Evolutionary conservation across 2,797 vertebrate genomes (phyloP).

Genomic region (Pseudochaenichthys georgianus): DNA sequence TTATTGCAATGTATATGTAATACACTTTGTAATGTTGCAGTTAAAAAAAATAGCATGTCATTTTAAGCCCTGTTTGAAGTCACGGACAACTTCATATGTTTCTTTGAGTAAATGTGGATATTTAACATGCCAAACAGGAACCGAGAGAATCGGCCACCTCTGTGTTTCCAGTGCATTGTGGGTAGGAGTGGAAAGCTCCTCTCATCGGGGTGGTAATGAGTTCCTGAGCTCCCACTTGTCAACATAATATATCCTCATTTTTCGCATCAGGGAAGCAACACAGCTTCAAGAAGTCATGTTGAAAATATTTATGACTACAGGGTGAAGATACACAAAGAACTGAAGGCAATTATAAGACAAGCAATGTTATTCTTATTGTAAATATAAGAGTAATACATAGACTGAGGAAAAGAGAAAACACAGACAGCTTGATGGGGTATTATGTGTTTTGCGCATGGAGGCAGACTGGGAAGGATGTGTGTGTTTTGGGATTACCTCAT

Average conservation of each 20-base stretch:
- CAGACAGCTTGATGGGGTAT: constrained; percentile 47
- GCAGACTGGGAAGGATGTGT: constrained; percentile 66
- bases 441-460: constrained; percentile 53
- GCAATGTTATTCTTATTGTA: not conserved
- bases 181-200: constrained; percentile 60
- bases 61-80: not conserved
- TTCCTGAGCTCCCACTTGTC: constrained; percentile 69
- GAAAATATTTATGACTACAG: constrained; percentile 20
- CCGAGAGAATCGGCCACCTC: constrained; percentile 29
- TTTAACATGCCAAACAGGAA: constrained; percentile 27
- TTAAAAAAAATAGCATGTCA: not conserved
- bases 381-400: constrained; percentile 15
- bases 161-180: constrained; percentile 50
- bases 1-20: constrained; percentile 21
- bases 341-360: not conserved
- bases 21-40: constrained; percentile 3
- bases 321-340: constrained; percentile 15
- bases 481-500: constrained; percentile 77
- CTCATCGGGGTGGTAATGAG: constrained; percentile 71
- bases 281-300: constrained; percentile 4
- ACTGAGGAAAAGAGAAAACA: constrained; percentile 37
- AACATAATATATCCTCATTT: constrained; percentile 60
- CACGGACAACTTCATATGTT: not conserved
- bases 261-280: constrained; percentile 36
- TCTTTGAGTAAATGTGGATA: constrained; percentile 17